These are phyloP conservation scores for Aphrocallistes beatrix DNA, from an alignment of 37 sponge, comb jelly and placozoan species.

Conservation along the genomic window DNA sequence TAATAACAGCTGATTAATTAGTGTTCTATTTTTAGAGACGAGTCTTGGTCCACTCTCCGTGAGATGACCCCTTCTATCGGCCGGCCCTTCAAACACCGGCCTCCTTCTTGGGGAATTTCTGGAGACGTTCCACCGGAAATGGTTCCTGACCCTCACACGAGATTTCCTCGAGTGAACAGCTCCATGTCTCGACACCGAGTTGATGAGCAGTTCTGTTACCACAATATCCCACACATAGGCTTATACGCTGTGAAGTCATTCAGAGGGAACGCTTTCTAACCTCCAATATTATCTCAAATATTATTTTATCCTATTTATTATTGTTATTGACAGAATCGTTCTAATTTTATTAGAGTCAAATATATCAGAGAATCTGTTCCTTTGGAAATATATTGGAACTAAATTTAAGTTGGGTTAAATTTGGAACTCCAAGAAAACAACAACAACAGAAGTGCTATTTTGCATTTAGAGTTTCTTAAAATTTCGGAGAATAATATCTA, in stretches of 20 bases:
- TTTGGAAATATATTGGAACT: too few relatives aligned
- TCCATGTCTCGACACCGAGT: not conserved
- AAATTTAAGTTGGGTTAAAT: too few relatives aligned
- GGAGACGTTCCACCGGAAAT: not conserved
- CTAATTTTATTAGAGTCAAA: too few relatives aligned
- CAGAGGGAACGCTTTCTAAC: not conserved
- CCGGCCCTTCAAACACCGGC: constrained; percentile 23
- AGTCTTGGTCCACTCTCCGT: constrained; percentile 72
- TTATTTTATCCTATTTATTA: not conserved
- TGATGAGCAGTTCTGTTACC: not conserved
- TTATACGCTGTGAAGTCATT: not conserved
- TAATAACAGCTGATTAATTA: too few relatives aligned
- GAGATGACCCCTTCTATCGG: constrained; percentile 75
- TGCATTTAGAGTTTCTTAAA: too few relatives aligned
- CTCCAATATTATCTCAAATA: not conserved
- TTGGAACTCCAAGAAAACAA: too few relatives aligned
- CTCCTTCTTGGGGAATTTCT: constrained; percentile 58
- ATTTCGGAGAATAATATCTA: too few relatives aligned
- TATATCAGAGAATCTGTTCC: too few relatives aligned
- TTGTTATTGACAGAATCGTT: too few relatives aligned
- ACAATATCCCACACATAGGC: not conserved
- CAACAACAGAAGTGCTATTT: too few relatives aligned
- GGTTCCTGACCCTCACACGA: not conserved
- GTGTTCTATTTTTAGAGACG: constrained; percentile 47
- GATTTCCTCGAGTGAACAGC: not conserved